These are phyloP conservation scores for Xylota segnis DNA, from an alignment of 2,888 invertebrate genomes.

Conservation along the genomic window DNA sequence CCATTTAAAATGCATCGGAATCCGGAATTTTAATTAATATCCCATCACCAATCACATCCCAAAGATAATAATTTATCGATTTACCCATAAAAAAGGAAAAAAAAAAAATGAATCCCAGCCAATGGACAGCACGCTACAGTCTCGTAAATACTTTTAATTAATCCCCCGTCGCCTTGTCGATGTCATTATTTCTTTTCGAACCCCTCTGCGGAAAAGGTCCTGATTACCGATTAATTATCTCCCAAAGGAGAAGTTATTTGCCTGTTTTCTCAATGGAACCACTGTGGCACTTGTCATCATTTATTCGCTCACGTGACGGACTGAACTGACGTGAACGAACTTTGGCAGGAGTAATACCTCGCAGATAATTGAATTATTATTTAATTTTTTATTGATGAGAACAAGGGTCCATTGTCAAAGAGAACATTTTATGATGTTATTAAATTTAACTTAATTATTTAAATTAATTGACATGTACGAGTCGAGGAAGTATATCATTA, in stretches of 20 bases:
- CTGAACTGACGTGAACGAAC: neutral
- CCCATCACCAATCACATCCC: neutral
- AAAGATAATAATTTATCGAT: neutral
- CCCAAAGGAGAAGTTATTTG: conserved; percentile 8
- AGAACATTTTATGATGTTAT: neutral
- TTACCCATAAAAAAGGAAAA: neutral
- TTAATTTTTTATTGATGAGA: neutral
- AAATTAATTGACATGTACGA: neutral
- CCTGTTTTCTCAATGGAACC: conserved; percentile 8
- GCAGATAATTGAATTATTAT: neutral
- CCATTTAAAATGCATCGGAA: neutral
- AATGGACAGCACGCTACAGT: neutral
- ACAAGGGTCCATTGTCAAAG: neutral
- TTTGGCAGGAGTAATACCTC: neutral
- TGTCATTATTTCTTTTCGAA: conserved; percentile 14
- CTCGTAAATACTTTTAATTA: conserved; percentile 10
- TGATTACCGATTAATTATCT: conserved; percentile 18
- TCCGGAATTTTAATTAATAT: neutral
- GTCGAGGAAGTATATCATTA: no score
- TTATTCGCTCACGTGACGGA: neutral
- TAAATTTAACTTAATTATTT: conserved; percentile 1
- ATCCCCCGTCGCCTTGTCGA: conserved; percentile 11
- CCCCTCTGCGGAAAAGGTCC: conserved; percentile 4
- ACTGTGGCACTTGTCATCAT: conserved; percentile 4
- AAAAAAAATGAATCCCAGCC: neutral